A percentile compares a stretch with the other conserved stretches of the same genome.
Evolutionary conservation across 1,140 invertebrate genomes (phyloP).

Genomic region (Zaprionus vittiger): DNA sequence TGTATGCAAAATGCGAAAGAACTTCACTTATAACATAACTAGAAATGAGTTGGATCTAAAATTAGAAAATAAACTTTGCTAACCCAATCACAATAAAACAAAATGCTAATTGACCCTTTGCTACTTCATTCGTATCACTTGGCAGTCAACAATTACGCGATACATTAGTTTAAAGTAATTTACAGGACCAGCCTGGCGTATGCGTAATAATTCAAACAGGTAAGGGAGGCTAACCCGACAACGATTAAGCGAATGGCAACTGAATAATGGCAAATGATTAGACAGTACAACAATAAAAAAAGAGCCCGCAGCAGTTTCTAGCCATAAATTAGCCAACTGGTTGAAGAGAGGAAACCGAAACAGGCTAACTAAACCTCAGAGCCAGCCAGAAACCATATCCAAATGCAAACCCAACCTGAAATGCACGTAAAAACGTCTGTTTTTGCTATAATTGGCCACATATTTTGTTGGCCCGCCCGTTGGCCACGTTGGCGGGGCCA

Average conservation of each 20-base stretch:
- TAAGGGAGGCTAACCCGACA: constrained; percentile 5
- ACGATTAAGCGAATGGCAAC: constrained; percentile 36
- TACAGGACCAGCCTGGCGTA: constrained; percentile 25
- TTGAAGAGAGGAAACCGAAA: constrained; percentile 16
- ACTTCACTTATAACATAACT: neutral
- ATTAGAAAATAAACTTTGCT: neutral
- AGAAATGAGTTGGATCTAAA: neutral
- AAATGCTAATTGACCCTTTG: no score
- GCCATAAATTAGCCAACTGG: constrained; percentile 72
- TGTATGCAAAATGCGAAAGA: neutral
- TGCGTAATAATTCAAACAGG: constrained; percentile 27
- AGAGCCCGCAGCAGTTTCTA: constrained; percentile 50
- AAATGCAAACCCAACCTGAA: constrained; percentile 27
- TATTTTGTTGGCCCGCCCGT: constrained; percentile 63
- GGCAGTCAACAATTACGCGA: no score
- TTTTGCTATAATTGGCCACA: constrained; percentile 82
- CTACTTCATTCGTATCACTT: no score
- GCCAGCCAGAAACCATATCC: constrained; percentile 4
- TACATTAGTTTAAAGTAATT: constrained; percentile 22
- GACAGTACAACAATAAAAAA: constrained; percentile 32
- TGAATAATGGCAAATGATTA: constrained; percentile 72
- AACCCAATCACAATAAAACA: no score
- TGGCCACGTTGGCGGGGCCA: constrained; percentile 34
- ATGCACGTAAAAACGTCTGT: constrained; percentile 80
- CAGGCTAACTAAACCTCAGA: neutral